A percentile compares a stretch with the other conserved stretches of the same genome.
These are phyloP conservation scores for Selene dorsalis DNA, from an alignment of 2,797 vertebrate species.

Conservation along the genomic window DNA sequence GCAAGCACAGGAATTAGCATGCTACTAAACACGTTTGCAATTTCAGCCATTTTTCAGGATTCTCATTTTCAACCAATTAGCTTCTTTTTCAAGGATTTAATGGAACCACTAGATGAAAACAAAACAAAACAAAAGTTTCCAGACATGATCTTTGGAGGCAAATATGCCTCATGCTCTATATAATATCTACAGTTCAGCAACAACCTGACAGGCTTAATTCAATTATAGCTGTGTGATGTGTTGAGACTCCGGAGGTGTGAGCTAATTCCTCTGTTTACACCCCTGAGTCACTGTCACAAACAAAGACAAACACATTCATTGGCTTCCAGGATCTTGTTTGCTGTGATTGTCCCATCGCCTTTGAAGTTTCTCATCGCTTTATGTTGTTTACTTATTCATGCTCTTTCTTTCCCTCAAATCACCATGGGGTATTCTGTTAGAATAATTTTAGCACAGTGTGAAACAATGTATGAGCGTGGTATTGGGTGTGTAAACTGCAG, in stretches of 20 bases:
- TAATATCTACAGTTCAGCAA: constrained; percentile 55
- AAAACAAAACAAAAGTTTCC: constrained; percentile 8
- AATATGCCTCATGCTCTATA: constrained; percentile 13
- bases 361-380: constrained; percentile 84
- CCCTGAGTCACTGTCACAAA: constrained; percentile 84
- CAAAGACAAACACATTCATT: constrained; percentile 78
- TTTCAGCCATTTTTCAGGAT: constrained; percentile 26
- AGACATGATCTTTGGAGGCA: constrained; percentile 18
- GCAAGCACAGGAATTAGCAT: constrained; percentile 25
- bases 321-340: constrained; percentile 82
- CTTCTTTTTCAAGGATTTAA: neutral
- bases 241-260: constrained; percentile 82
- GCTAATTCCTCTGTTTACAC: constrained; percentile 85
- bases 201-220: constrained; percentile 80
- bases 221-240: constrained; percentile 79
- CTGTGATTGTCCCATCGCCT: constrained; percentile 81
- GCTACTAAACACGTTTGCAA: neutral
- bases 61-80: neutral
- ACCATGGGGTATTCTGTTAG: constrained; percentile 78
- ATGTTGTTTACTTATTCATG: constrained; percentile 85
- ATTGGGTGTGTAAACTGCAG: constrained; percentile 70
- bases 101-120: neutral
- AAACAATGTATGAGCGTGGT: constrained; percentile 73
- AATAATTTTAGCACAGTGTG: constrained; percentile 82
- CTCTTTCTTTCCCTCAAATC: constrained; percentile 77